Evolutionary conservation across 2,888 invertebrate genomes (phyloP).

Genomic region (Caenorhabditis japonica): DNA sequence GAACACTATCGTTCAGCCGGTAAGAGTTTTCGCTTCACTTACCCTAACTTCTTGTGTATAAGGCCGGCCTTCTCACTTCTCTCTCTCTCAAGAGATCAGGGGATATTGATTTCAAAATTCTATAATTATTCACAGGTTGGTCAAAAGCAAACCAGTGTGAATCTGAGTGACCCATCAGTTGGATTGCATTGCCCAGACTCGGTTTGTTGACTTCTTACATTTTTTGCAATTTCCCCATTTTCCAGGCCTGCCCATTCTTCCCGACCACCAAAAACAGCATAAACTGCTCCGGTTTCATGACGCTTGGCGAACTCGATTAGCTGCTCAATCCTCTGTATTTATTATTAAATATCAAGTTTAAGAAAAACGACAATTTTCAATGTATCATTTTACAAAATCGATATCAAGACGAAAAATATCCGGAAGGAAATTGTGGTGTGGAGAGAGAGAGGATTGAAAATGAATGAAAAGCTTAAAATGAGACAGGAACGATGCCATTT

Average conservation of each 20-base stretch:
- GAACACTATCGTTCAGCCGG: constrained; percentile 59
- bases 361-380: too few relatives aligned
- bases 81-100: background rate
- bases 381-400: too few relatives aligned
- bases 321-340: background rate
- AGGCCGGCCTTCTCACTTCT: too few relatives aligned
- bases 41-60: background rate
- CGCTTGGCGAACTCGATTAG: constrained; percentile 32
- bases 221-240: background rate
- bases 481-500: too few relatives aligned
- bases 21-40: background rate
- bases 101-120: too few relatives aligned
- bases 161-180: constrained; percentile 47
- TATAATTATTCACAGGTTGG: constrained; percentile 51
- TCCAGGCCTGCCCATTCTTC: constrained; percentile 58
- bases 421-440: too few relatives aligned
- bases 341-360: too few relatives aligned
- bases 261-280: constrained; percentile 58
- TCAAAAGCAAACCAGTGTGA: constrained; percentile 46
- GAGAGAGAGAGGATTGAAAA: too few relatives aligned
- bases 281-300: constrained; percentile 44
- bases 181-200: constrained; percentile 46
- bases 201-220: constrained; percentile 12
- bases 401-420: too few relatives aligned
- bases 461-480: too few relatives aligned